These are phyloP conservation scores for Mastacembelus armatus DNA, from an alignment of 2,797 vertebrate species.

Conservation along the genomic window DNA sequence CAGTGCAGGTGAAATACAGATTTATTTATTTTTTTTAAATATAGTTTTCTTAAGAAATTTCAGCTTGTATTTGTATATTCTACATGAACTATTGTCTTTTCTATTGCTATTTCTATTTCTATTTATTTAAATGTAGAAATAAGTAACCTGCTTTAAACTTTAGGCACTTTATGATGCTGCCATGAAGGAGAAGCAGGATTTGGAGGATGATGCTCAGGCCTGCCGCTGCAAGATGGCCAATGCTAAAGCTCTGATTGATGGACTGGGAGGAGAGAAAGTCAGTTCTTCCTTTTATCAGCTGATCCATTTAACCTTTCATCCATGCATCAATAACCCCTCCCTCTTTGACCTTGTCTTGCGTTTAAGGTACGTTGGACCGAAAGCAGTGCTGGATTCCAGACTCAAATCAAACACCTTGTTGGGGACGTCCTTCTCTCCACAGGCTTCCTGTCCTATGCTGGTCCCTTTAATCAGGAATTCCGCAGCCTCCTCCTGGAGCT, in stretches of 20 bases:
- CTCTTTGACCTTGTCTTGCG: conserved; percentile 13
- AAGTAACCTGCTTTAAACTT: background rate
- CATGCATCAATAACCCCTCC: background rate
- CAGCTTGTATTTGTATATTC: too few species aligned
- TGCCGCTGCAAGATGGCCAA: conserved; percentile 88
- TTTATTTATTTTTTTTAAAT: too few species aligned
- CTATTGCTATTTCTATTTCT: too few species aligned
- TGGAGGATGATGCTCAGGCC: conserved; percentile 84
- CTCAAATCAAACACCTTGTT: conserved; percentile 84
- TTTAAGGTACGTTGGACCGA: conserved; percentile 87
- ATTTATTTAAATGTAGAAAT: background rate
- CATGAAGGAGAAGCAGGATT: conserved; percentile 85
- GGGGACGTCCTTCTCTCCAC: conserved; percentile 88
- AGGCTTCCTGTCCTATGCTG: conserved; percentile 89
- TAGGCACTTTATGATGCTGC: conserved; percentile 85
- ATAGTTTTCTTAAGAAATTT: too few species aligned
- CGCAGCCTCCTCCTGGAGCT: conserved; percentile 83
- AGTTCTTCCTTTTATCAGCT: background rate
- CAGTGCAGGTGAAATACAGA: conserved; percentile 76
- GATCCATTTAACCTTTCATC: background rate
- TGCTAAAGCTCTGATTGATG: conserved; percentile 86
- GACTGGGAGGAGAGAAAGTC: conserved; percentile 89
- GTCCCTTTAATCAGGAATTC: conserved; percentile 91
- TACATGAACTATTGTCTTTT: too few species aligned
- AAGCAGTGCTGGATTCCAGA: conserved; percentile 86